Conservation (phyloP, 2,888 invertebrate genomes). For the Seladonia tumulorum region DNA sequence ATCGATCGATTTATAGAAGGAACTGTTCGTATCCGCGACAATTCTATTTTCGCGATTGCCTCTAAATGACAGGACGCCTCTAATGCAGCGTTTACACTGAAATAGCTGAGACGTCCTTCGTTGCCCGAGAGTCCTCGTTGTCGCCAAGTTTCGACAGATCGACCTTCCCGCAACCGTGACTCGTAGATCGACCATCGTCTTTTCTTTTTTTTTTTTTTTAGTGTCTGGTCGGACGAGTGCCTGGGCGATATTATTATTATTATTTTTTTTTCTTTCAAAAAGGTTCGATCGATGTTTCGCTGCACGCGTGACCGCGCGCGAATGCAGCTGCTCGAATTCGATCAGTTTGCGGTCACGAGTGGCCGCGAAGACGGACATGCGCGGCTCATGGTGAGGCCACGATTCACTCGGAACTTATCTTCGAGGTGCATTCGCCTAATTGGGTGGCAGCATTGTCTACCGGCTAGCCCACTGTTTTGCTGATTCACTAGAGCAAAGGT, state of each 20-base stretch:
- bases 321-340: conserved; percentile 42
- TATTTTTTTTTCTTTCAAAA: neutral
- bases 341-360: conserved; percentile 50
- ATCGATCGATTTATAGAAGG: neutral
- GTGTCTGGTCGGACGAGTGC: neutral
- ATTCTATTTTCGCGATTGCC: conserved; percentile 52
- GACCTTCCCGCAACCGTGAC: conserved; percentile 29
- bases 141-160: conserved; percentile 59
- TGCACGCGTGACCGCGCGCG: conserved; percentile 1
- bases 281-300: neutral
- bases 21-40: neutral
- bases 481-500: neutral
- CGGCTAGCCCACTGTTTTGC: neutral
- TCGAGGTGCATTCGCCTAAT: conserved; percentile 26
- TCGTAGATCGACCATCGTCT: neutral
- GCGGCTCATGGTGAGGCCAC: conserved; percentile 24
- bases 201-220: too few relatives aligned
- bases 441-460: conserved; percentile 1
- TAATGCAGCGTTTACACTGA: conserved; percentile 64
- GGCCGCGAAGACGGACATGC: conserved; percentile 39
- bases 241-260: neutral
- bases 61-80: conserved; percentile 58
- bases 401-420: conserved; percentile 44
- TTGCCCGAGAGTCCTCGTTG: conserved; percentile 53
- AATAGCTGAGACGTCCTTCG: conserved; percentile 69